phyloP scores from a whole-genome alignment of 2,797 vertebrate species.

The Crocodylus rhombifer region DNA sequence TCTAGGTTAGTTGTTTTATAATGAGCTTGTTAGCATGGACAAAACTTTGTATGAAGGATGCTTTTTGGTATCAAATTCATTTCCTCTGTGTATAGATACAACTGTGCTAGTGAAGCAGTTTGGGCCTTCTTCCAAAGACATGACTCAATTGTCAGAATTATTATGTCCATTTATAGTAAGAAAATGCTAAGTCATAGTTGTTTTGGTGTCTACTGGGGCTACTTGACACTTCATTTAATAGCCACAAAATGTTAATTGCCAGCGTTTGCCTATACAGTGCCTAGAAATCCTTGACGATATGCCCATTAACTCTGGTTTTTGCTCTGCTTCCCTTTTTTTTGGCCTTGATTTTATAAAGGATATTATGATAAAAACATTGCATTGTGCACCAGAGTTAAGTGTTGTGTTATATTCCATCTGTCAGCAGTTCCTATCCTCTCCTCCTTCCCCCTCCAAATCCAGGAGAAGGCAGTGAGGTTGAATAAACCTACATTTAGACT shows the following conservation, averaged over 20 bases:
- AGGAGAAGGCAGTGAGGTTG: no score
- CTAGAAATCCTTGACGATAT: fast-evolving
- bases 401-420: no score
- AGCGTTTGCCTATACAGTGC: fast-evolving
- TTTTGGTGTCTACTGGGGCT: neutral
- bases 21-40: fast-evolving
- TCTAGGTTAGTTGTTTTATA: no score
- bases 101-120: neutral
- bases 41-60: neutral
- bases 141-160: neutral
- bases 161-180: neutral
- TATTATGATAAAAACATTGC: no score
- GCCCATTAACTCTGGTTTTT: neutral
- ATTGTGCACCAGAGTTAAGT: no score
- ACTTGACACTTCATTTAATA: neutral
- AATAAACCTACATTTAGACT: no score
- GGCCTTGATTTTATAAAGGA: neutral
- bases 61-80: neutral
- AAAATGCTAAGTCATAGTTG: neutral
- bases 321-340: neutral
- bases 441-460: no score
- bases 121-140: neutral
- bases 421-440: no score
- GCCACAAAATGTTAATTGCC: neutral
- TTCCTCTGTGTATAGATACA: neutral